Evolutionary conservation across 92 coral and sea anemone species (phyloP).

Genomic region (Virgularia gustaviana): DNA sequence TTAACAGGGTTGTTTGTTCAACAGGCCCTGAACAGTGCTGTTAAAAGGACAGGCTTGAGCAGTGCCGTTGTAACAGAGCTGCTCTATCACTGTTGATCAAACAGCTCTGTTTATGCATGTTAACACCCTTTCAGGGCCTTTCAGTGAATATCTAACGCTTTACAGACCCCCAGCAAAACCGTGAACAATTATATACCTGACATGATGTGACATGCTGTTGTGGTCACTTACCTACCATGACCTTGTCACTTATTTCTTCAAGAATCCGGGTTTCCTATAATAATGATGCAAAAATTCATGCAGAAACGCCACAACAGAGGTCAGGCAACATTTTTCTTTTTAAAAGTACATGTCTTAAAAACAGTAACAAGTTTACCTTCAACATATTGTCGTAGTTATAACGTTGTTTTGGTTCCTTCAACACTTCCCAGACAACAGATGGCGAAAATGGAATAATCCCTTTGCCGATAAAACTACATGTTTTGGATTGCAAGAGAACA

Average conservation of each 20-base stretch:
- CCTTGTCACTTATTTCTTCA: not conserved
- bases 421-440: conserved; percentile 72
- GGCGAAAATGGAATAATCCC: conserved; percentile 76
- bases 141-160: not conserved
- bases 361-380: too few species aligned
- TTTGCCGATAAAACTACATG: conserved; percentile 74
- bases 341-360: too few species aligned
- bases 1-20: too few species aligned
- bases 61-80: too few species aligned
- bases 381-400: conserved; percentile 78
- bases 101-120: too few species aligned
- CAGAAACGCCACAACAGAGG: too few species aligned
- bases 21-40: too few species aligned
- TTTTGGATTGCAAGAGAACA: not conserved
- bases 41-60: too few species aligned
- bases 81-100: too few species aligned
- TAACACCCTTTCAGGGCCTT: too few species aligned
- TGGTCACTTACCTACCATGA: not conserved
- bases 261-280: conserved; percentile 16
- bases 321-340: too few species aligned
- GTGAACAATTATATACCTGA: not conserved
- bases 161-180: not conserved
- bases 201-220: too few species aligned
- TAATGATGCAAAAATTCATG: not conserved
- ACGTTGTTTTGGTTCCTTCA: conserved; percentile 67